These are phyloP conservation scores for Solenodon paradoxus DNA, from an alignment of 2,113 vertebrate species.

Conservation along the genomic window DNA sequence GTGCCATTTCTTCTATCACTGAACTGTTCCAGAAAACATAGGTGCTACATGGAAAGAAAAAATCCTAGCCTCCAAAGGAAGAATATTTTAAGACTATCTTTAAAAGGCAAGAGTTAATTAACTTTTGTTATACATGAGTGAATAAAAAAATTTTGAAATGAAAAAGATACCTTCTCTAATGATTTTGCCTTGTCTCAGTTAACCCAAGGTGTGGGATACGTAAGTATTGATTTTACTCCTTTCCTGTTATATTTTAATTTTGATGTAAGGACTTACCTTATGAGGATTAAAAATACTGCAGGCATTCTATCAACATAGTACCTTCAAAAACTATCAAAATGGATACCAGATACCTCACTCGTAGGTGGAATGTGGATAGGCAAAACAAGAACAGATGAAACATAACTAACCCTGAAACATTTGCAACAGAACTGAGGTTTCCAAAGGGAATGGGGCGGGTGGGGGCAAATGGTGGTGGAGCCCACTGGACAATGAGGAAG, in stretches of 20 bases:
- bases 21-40: slow-evolving; percentile 27
- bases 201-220: not conserved
- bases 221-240: not conserved
- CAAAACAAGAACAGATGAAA: no score
- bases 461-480: no score
- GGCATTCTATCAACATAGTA: not conserved
- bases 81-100: not conserved
- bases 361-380: no score
- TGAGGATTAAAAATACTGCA: not conserved
- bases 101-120: not conserved
- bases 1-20: slow-evolving; percentile 43
- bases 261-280: not conserved
- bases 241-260: slow-evolving; percentile 20
- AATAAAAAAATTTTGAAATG: not conserved
- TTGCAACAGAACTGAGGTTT: no score
- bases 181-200: not conserved
- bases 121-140: not conserved
- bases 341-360: no score
- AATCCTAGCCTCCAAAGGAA: not conserved
- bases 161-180: not conserved
- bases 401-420: no score
- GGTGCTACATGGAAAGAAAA: slow-evolving; percentile 3
- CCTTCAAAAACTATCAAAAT: slow-evolving; percentile 34
- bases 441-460: no score
- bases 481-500: no score